Conservation (phyloP, 1,140 invertebrate genomes). For the Drosophila rufa region DNA sequence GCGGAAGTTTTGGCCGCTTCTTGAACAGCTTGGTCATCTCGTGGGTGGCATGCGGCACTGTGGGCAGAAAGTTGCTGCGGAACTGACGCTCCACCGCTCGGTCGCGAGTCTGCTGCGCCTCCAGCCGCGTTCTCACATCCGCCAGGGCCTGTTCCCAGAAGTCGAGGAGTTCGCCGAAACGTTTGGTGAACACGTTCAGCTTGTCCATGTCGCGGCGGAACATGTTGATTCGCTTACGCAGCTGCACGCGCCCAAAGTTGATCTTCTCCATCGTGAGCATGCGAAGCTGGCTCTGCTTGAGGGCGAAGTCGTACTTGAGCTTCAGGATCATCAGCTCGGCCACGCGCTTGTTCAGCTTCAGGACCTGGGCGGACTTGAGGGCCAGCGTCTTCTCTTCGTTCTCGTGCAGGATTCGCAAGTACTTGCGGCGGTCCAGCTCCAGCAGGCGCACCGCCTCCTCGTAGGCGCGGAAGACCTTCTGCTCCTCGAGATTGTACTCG, state of each 20-base stretch:
- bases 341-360: conserved; percentile 86
- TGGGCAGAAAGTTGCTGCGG: conserved; percentile 78
- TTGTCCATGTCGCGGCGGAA: conserved; percentile 53
- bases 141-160: conserved; percentile 54
- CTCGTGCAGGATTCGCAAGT: conserved; percentile 86
- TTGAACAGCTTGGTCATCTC: conserved; percentile 84
- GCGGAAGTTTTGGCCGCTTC: conserved; percentile 85
- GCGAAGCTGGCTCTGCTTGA: conserved; percentile 86
- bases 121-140: conserved; percentile 56
- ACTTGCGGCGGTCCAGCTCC: conserved; percentile 86
- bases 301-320: conserved; percentile 87
- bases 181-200: conserved; percentile 51
- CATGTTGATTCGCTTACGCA: conserved; percentile 41
- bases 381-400: conserved; percentile 86
- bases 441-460: conserved; percentile 86
- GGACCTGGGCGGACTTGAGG: conserved; percentile 85
- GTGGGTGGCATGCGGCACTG: conserved; percentile 68
- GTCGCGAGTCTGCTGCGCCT: conserved; percentile 73
- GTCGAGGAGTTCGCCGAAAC: conserved; percentile 48
- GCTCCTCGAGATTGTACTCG: conserved; percentile 87
- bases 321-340: conserved; percentile 86
- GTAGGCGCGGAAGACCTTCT: conserved; percentile 86
- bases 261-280: conserved; percentile 56
- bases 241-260: conserved; percentile 48
- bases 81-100: conserved; percentile 85